phyloP scores from a whole-genome alignment of 2,797 vertebrate genomes.

The Hirundo rustica region DNA sequence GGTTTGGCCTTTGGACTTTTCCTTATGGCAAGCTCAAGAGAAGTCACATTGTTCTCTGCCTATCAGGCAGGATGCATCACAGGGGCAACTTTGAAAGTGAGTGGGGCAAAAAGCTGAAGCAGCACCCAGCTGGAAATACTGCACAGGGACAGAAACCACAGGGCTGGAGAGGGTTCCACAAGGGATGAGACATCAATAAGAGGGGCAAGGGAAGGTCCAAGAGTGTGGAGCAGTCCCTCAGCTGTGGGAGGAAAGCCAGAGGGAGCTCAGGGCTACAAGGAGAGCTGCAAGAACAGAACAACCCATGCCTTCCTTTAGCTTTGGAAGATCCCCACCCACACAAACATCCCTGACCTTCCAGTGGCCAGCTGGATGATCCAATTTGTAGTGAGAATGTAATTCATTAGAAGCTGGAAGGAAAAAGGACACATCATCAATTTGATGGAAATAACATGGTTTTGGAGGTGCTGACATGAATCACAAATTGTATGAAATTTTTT shows the following conservation, averaged over 20 bases:
- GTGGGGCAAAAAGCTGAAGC: not conserved
- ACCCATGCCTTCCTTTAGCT: not conserved
- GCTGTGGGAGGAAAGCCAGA: not conserved
- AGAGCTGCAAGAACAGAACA: not conserved
- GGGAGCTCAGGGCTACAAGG: not conserved
- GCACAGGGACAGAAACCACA: not conserved
- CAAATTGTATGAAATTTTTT: not conserved
- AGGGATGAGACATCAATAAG: not conserved
- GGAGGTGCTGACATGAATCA: constrained; percentile 4
- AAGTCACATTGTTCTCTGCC: fast-evolving
- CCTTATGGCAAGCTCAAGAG: not conserved
- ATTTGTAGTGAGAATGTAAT: not conserved
- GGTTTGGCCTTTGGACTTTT: not conserved
- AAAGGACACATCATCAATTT: not conserved
- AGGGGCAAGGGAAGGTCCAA: not conserved
- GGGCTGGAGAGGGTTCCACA: not conserved
- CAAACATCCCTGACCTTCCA: not conserved
- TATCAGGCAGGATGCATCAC: not conserved
- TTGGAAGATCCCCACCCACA: not conserved
- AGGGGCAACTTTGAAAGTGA: not conserved
- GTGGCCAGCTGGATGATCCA: not conserved
- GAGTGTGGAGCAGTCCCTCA: not conserved
- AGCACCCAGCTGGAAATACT: not conserved
- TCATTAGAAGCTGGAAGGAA: not conserved
- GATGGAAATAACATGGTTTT: not conserved